These are phyloP conservation scores for Eunapius fragilis DNA, from an alignment of 37 sponge, comb jelly and placozoan genomes.

Conservation along the genomic window DNA sequence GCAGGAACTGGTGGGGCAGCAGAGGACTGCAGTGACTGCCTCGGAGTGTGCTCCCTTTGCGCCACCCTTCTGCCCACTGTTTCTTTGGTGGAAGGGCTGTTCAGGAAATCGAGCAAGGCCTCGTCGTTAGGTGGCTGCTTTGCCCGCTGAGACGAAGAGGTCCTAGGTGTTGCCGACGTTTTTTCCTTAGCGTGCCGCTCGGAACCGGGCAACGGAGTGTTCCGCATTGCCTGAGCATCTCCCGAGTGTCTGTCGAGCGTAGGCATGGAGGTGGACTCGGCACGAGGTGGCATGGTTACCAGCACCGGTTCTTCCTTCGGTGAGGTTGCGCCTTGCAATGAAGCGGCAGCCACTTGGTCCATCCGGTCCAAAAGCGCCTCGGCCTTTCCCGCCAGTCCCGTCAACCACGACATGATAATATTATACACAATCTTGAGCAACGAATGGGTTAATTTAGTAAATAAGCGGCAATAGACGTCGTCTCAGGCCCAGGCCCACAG, in stretches of 20 bases:
- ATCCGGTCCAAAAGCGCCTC: slow-evolving; percentile 76
- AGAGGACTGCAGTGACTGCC: not conserved
- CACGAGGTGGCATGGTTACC: not conserved
- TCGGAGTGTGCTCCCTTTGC: not conserved
- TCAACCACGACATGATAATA: slow-evolving; percentile 74
- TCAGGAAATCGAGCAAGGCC: slow-evolving; percentile 57
- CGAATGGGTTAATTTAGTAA: not conserved
- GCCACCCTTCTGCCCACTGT: not conserved
- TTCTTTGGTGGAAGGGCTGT: slow-evolving; percentile 40
- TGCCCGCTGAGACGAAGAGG: not conserved
- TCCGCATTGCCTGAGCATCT: not conserved
- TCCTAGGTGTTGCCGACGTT: not conserved
- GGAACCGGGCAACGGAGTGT: not conserved
- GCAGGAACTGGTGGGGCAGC: not conserved
- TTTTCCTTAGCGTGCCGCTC: not conserved
- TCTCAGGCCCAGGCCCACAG: too few relatives aligned
- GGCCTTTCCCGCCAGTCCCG: slow-evolving; percentile 73
- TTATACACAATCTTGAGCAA: not conserved
- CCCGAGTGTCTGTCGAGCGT: too few relatives aligned
- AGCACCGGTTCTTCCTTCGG: not conserved
- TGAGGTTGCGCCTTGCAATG: slow-evolving; percentile 43
- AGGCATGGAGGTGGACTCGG: slow-evolving; percentile 19
- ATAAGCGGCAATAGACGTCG: too few relatives aligned
- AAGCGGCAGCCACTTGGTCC: slow-evolving; percentile 76
- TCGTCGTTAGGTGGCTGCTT: slow-evolving; percentile 29